A percentile compares a stretch with the other conserved stretches of the same genome.
These are phyloP conservation scores for Eristalis pertinax DNA, from an alignment of 2,888 invertebrate species.

Conservation along the genomic window DNA sequence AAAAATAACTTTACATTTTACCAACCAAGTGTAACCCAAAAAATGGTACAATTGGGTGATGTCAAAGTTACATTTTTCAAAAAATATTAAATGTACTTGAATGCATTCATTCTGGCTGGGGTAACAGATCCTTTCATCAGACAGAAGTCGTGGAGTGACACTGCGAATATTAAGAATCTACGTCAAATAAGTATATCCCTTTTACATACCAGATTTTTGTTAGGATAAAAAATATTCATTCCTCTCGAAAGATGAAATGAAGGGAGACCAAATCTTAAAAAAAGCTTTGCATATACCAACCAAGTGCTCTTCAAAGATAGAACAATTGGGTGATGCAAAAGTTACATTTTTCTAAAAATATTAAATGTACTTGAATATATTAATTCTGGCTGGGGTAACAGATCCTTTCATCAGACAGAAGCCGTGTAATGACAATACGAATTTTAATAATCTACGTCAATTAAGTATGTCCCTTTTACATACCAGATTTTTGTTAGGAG, in stretches of 20 bases:
- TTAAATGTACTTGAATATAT: neutral
- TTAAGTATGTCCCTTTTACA: conserved; percentile 29
- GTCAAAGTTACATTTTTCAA: conserved; percentile 69
- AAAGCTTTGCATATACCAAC: conserved; percentile 59
- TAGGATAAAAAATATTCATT: conserved; percentile 13
- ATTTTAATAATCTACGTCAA: too few relatives aligned
- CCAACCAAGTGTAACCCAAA: conserved; percentile 77
- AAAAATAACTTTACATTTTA: conserved; percentile 74
- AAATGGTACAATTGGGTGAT: conserved; percentile 76
- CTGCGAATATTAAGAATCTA: too few relatives aligned
- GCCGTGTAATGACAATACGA: too few relatives aligned
- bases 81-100: neutral
- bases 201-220: conserved; percentile 56
- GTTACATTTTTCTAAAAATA: conserved; percentile 56
- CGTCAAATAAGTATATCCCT: neutral
- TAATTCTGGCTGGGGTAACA: too few relatives aligned
- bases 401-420: too few relatives aligned
- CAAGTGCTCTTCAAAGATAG: conserved; percentile 23
- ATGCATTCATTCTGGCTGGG: neutral
- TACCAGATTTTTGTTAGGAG: neutral
- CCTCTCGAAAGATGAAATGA: conserved; percentile 55
- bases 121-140: too few relatives aligned
- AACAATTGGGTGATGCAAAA: conserved; percentile 77
- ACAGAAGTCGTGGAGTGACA: too few relatives aligned
- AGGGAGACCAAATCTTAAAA: conserved; percentile 40